These are phyloP conservation scores for Python bivittatus DNA, from an alignment of 2,113 vertebrate genomes.

Conservation along the genomic window DNA sequence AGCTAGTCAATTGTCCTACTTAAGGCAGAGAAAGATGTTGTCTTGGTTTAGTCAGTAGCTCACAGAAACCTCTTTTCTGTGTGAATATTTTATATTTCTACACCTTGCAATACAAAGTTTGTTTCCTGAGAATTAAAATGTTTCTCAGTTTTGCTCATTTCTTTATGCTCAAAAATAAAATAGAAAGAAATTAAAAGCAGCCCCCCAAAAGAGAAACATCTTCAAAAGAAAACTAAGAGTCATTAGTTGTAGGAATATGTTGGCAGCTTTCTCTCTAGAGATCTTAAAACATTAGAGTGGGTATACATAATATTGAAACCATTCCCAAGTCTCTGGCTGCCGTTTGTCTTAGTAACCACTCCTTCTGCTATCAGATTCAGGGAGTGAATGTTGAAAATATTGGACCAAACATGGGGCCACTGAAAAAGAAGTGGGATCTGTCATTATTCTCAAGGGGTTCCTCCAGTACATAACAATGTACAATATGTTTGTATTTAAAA, in stretches of 20 bases:
- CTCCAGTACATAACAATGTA: background rate
- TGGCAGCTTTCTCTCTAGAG: background rate
- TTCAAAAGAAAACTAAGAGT: background rate
- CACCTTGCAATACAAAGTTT: slow-evolving; percentile 22
- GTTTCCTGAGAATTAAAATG: slow-evolving; percentile 32
- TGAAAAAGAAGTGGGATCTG: background rate
- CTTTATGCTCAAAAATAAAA: slow-evolving; percentile 30
- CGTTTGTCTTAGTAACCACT: background rate
- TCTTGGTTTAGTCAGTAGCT: slow-evolving; percentile 29
- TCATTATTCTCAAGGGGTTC: background rate
- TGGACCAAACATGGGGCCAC: background rate
- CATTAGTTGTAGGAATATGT: background rate
- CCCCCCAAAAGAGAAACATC: background rate
- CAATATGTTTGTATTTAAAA: too few relatives aligned
- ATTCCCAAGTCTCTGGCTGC: background rate
- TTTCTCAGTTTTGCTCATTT: background rate
- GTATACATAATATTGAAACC: background rate
- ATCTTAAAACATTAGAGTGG: background rate
- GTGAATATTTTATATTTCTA: slow-evolving; percentile 13
- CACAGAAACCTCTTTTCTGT: slow-evolving; percentile 29
- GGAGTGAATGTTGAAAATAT: background rate
- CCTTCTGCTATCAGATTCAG: background rate
- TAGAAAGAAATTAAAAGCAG: background rate
- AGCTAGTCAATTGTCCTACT: slow-evolving; percentile 37
- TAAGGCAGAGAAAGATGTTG: slow-evolving; percentile 23